These are phyloP conservation scores for Germaria angustata DNA, from an alignment of 2,888 invertebrate species.

Conservation along the genomic window DNA sequence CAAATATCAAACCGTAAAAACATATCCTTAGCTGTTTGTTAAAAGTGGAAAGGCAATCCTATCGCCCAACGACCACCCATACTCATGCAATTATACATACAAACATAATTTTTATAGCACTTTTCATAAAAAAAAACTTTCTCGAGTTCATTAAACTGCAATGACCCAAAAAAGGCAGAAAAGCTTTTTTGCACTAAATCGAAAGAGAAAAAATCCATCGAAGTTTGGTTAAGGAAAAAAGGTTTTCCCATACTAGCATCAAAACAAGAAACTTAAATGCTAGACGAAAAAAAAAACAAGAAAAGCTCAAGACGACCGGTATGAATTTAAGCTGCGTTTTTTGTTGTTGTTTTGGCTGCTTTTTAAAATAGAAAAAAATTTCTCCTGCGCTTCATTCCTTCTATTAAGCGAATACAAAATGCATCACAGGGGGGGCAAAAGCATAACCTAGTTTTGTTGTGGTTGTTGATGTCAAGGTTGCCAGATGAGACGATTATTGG, in stretches of 20 bases:
- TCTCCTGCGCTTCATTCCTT: conserved; percentile 1
- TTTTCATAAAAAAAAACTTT: neutral
- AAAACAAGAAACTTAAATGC: neutral
- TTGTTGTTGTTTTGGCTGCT: neutral
- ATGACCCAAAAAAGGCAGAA: conserved; percentile 53
- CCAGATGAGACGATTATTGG: too few species aligned
- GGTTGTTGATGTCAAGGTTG: neutral
- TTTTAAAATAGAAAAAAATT: conserved; percentile 21
- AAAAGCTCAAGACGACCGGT: conserved; percentile 41
- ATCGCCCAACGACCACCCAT: neutral
- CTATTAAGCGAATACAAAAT: conserved; percentile 4
- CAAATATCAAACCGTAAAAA: neutral
- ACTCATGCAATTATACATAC: neutral
- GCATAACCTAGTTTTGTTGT: conserved; percentile 43
- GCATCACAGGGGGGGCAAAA: neutral
- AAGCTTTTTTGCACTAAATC: conserved; percentile 1
- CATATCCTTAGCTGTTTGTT: conserved; percentile 8
- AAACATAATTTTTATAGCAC: neutral
- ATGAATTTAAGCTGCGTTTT: neutral
- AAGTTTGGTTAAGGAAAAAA: conserved; percentile 27
- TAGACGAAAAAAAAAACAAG: neutral
- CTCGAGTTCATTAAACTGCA: conserved; percentile 56
- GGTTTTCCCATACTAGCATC: neutral
- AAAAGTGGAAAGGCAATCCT: neutral
- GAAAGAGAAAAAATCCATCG: neutral